phyloP scores from a whole-genome alignment of 2,888 invertebrate species.

The Laspeyria flexula region DNA sequence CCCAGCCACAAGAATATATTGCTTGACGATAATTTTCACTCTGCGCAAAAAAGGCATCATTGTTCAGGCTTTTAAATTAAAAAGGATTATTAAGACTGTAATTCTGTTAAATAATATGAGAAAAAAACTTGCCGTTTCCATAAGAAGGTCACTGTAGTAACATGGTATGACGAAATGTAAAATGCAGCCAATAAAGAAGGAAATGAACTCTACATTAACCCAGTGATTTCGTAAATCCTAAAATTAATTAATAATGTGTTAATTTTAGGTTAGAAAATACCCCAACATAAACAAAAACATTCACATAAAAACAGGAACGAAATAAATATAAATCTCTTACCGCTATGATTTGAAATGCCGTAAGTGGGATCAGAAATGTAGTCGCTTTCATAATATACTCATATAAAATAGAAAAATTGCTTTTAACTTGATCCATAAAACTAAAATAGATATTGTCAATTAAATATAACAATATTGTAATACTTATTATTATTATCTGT shows the following conservation, averaged over 20 bases:
- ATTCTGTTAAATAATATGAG: background rate
- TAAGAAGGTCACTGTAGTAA: conserved; percentile 69
- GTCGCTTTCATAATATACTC: conserved; percentile 70
- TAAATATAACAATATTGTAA: background rate
- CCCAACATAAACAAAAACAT: too few relatives aligned
- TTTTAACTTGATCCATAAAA: conserved; percentile 51
- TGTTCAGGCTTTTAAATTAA: too few relatives aligned
- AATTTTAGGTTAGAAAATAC: too few relatives aligned
- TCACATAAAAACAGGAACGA: too few relatives aligned
- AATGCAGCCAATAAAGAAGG: conserved; percentile 52
- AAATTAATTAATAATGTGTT: conserved; percentile 14
- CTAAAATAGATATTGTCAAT: conserved; percentile 46
- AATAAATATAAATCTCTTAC: conserved; percentile 42
- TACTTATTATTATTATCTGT: too few relatives aligned
- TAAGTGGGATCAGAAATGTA: conserved; percentile 63
- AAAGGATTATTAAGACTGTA: too few relatives aligned
- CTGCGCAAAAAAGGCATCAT: conserved; percentile 35
- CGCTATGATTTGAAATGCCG: conserved; percentile 64
- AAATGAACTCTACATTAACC: conserved; percentile 63
- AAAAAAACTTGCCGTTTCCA: conserved; percentile 60
- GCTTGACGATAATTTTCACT: conserved; percentile 60
- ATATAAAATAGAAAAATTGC: conserved; percentile 56
- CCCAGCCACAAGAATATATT: conserved; percentile 71
- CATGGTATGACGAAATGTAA: conserved; percentile 69
- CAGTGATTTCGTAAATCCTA: conserved; percentile 54